A percentile compares a stretch with the other conserved stretches of the same genome.
Evolutionary conservation across 2,888 invertebrate genomes (phyloP).

Genomic region (Nipponacmea schrenckii): DNA sequence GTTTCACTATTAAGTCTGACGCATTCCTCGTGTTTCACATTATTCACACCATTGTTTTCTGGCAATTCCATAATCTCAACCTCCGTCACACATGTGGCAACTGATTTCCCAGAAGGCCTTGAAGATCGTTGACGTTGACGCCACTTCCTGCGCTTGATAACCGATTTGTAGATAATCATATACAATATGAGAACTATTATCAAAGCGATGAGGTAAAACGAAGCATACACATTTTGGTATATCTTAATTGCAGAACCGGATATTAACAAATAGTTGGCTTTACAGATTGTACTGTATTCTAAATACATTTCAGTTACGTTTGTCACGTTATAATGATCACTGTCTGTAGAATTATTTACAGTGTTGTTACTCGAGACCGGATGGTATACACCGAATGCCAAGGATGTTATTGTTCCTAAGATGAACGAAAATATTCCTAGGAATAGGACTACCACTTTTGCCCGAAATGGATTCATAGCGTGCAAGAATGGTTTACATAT

Average conservation of each 20-base stretch:
- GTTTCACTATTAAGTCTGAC: constrained; percentile 16
- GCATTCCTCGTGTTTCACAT: constrained; percentile 9
- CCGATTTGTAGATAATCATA: constrained; percentile 54
- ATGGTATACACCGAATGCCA: constrained; percentile 39
- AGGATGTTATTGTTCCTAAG: constrained; percentile 52
- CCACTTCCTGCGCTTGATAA: constrained; percentile 43
- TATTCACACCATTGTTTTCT: constrained; percentile 20
- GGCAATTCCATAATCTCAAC: constrained; percentile 24
- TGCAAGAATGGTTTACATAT: constrained; percentile 61
- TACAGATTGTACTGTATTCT: constrained; percentile 34
- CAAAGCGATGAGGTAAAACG: constrained; percentile 51
- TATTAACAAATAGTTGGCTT: constrained; percentile 30
- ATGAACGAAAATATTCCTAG: constrained; percentile 48
- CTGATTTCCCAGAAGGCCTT: constrained; percentile 25
- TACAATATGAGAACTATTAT: constrained; percentile 54
- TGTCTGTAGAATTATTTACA: neutral
- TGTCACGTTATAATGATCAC: neutral
- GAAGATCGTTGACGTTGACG: constrained; percentile 34
- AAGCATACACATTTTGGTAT: constrained; percentile 51
- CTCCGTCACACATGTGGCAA: constrained; percentile 14
- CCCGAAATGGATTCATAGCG: constrained; percentile 48
- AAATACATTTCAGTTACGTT: neutral
- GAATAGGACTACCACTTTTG: constrained; percentile 46
- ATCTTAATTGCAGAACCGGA: constrained; percentile 30
- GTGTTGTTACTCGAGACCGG: neutral